A percentile compares a stretch with the other conserved stretches of the same genome.
phyloP scores from a whole-genome alignment of 30 jellyfish, hydroid and myxozoan species.

The Turritopsis rubra region DNA sequence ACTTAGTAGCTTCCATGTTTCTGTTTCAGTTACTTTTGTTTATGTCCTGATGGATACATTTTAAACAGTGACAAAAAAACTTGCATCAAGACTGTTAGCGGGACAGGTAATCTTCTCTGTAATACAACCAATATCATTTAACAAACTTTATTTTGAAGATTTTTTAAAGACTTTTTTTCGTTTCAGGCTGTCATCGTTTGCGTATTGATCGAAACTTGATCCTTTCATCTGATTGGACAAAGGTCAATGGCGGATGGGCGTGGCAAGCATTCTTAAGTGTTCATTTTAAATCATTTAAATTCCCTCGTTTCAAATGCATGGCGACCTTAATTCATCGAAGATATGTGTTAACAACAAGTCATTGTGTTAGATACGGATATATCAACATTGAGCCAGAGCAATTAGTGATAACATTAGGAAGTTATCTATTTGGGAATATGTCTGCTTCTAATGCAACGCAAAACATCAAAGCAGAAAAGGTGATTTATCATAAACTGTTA shows the following conservation, averaged over 20 bases:
- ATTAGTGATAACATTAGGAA: conserved; percentile 24
- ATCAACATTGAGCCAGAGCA: conserved; percentile 10
- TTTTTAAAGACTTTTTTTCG: not conserved
- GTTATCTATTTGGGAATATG: conserved; percentile 16
- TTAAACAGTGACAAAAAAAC: conserved; percentile 39
- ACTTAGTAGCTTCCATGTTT: not conserved
- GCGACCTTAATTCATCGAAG: conserved; percentile 50
- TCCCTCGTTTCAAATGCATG: conserved; percentile 57
- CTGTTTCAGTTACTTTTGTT: conserved; percentile 53
- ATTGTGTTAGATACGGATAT: conserved; percentile 50
- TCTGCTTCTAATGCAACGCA: not conserved
- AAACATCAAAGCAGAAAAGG: conserved; percentile 24
- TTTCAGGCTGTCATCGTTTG: conserved; percentile 29
- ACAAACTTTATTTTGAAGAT: not conserved
- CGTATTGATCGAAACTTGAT: not conserved
- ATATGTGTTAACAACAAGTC: conserved; percentile 68
- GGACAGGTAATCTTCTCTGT: conserved; percentile 31
- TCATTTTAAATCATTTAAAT: conserved; percentile 18
- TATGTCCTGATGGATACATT: conserved; percentile 61
- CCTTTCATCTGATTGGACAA: conserved; percentile 5
- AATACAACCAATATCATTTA: not conserved
- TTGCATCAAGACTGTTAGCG: conserved; percentile 38
- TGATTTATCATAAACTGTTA: conserved; percentile 24
- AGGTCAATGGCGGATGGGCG: conserved; percentile 40
- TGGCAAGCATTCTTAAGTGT: conserved; percentile 44